Conservation (phyloP, 1,140 invertebrate genomes). For the Dermatophagoides farinae region DNA sequence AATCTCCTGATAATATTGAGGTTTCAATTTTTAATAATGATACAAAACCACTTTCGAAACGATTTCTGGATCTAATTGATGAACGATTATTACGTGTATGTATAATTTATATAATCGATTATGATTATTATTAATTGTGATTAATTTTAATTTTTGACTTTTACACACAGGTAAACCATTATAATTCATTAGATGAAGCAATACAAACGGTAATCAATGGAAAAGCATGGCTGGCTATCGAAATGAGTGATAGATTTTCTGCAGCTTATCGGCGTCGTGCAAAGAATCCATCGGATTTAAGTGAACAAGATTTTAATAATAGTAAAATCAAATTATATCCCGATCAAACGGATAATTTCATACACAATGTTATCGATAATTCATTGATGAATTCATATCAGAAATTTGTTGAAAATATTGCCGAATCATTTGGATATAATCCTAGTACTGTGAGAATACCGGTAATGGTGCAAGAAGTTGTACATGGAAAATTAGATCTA, state of each 20-base stretch:
- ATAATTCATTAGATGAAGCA: constrained; percentile 4
- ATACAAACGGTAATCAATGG: constrained; percentile 8
- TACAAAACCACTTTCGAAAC: not conserved
- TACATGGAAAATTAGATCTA: constrained; percentile 67
- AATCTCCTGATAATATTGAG: constrained; percentile 57
- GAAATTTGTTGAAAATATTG: constrained; percentile 15
- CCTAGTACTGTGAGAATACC: constrained; percentile 6
- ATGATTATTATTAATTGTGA: no score
- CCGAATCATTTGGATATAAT: constrained; percentile 5
- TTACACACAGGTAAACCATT: not conserved
- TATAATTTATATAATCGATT: not conserved
- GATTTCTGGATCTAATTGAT: constrained; percentile 2
- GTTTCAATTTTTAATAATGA: constrained; percentile 47
- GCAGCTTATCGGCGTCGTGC: not conserved
- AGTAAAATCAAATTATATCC: constrained; percentile 8
- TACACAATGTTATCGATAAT: constrained; percentile 11
- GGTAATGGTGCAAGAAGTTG: constrained; percentile 47
- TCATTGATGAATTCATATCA: constrained; percentile 16
- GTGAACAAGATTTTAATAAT: not conserved
- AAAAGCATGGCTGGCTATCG: constrained; percentile 11
- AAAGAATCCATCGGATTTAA: not conserved
- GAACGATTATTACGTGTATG: not conserved
- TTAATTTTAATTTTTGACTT: not conserved
- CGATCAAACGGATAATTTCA: constrained; percentile 12
- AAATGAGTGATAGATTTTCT: constrained; percentile 10